Percentiles rank a stretch among this genome's conserved stretches.
Conservation (phyloP, 1,140 invertebrate species). For the Drosophila melanogaster region Release_6_plus_ISO1_MT NT_033777.3:20406001-20406500, state of each 20-base stretch:
- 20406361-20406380: too few species aligned
- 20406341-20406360: too few species aligned
- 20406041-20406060: slow-evolving; percentile 62
- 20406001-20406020: slow-evolving; percentile 27
- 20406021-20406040: slow-evolving; percentile 17
- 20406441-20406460: too few species aligned
- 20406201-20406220: slow-evolving; percentile 3
- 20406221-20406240: background rate
- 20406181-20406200: slow-evolving; percentile 47
- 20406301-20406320: too few species aligned
- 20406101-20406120: slow-evolving; percentile 25
- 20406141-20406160: slow-evolving; percentile 73
- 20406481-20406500: too few species aligned
- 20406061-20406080: slow-evolving; percentile 78
- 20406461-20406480: too few species aligned
- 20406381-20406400: too few species aligned
- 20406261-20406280: background rate
- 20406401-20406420: too few species aligned
- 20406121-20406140: slow-evolving; percentile 68
- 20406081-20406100: slow-evolving; percentile 46
- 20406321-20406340: too few species aligned
- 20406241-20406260: background rate
- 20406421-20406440: too few species aligned
- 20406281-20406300: background rate
- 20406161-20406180: slow-evolving; percentile 59